Percentiles rank a stretch among this genome's conserved stretches.
phyloP scores from a whole-genome alignment of 53 echinoderm and acorn worm genomes.

The Crossaster papposus region DNA sequence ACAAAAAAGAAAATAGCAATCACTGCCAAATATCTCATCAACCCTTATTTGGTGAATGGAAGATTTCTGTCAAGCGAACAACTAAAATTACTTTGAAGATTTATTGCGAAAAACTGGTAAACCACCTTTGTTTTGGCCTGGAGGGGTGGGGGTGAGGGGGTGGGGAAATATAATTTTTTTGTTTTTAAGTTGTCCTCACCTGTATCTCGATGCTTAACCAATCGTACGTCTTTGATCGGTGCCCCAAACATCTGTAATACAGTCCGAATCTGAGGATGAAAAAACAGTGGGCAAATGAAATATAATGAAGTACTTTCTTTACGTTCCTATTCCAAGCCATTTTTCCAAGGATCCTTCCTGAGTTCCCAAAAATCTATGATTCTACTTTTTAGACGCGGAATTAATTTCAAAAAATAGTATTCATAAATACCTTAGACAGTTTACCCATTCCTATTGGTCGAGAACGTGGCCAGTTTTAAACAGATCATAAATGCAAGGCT shows the following conservation, averaged over 20 bases:
- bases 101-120: background rate
- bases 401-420: too few species aligned
- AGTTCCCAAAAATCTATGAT: too few species aligned
- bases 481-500: too few species aligned
- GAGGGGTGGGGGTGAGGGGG: background rate
- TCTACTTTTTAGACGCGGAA: too few species aligned
- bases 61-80: background rate
- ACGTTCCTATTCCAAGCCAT: background rate
- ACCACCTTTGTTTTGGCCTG: background rate
- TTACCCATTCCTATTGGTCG: too few species aligned
- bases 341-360: too few species aligned
- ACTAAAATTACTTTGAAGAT: background rate
- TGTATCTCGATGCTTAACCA: conserved; percentile 92
- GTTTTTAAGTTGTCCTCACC: conserved; percentile 68
- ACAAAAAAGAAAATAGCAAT: background rate
- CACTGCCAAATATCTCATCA: background rate
- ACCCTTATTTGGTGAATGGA: conserved; percentile 21
- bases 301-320: background rate
- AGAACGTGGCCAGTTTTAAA: too few species aligned
- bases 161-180: too few species aligned
- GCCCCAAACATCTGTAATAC: conserved; percentile 87
- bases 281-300: background rate
- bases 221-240: conserved; percentile 87
- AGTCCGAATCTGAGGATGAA: conserved; percentile 77
- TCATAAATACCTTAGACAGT: too few species aligned